Evolutionary conservation across 2,113 vertebrate species (phyloP), one percentile per base, ranked within the genome.

Genomic region (Ophiodon elongatus): DNA sequence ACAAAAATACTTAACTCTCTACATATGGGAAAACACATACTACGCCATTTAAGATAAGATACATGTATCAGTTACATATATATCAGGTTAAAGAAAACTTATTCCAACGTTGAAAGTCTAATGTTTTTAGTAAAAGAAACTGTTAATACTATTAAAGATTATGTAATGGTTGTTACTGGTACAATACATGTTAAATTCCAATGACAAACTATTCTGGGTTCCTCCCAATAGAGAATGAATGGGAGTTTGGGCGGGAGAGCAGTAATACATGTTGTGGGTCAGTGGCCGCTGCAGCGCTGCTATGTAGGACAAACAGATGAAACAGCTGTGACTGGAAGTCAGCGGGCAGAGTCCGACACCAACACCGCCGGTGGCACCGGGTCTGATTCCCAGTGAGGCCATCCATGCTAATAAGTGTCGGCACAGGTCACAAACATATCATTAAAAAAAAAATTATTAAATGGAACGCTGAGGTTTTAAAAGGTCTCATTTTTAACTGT

Each of bases 181-280:
- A 80, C 82, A 89, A 71, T 91, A 93, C 88, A 94, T 94, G 95
- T 96, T 88, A 94, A 94, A 95, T 95, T 97, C 97, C 97, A 96
- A 99, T 98, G 98, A 97, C 98, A 99, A 99, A 99, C 97, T 98
- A 97, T 98, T 97, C 96, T 96, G 86, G 83, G 84, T 88, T 85
- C 85, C 37, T 91, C 86, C 94, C 88, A 91, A 94, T 39, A 92
- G 90, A 95, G 89, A 89, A 79, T 79, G 76, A 91, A 83, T 76
- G 71, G 63, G 68, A 80, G 62, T 80, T 80, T 84, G 69, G 78
- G 80, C 76, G 84, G 73, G 59, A 37, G 66, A 54, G 72, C 25
- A 37, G 45, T 8, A 45, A 63, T 62, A 73, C 54, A 64, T 81
- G 79, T 85, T 81, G 88, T 77, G 85, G 88, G 84, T 86, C 85